These are phyloP conservation scores for Elegia similella DNA, from an alignment of 2,888 invertebrate genomes.

Conservation along the genomic window DNA sequence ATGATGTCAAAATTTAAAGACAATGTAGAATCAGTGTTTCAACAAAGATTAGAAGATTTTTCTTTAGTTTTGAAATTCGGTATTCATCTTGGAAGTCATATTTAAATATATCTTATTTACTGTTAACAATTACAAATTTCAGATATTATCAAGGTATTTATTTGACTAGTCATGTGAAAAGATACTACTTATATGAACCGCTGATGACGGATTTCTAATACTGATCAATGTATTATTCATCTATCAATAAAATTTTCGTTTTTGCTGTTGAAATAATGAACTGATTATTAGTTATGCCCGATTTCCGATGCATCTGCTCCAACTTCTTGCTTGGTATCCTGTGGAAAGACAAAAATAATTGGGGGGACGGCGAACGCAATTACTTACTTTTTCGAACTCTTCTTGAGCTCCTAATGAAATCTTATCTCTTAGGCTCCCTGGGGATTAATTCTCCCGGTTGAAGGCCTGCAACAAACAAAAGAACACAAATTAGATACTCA, in stretches of 20 bases:
- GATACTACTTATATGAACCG: background rate
- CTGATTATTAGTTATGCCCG: background rate
- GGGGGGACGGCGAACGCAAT: slow-evolving; percentile 39
- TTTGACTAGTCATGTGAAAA: background rate
- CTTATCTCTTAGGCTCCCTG: slow-evolving; percentile 72
- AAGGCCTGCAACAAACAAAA: slow-evolving; percentile 70
- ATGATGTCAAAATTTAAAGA: background rate
- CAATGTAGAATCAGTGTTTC: slow-evolving; percentile 1
- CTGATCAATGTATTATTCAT: background rate
- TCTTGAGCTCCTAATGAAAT: slow-evolving; percentile 77
- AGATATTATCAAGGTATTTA: too few species aligned
- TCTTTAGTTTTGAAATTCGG: background rate
- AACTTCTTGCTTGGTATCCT: slow-evolving; percentile 36
- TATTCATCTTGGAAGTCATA: too few species aligned
- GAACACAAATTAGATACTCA: background rate
- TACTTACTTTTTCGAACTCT: slow-evolving; percentile 79
- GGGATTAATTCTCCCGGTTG: slow-evolving; percentile 60
- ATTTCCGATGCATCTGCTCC: background rate
- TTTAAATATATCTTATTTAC: too few species aligned
- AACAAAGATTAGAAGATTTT: background rate
- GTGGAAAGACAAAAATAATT: slow-evolving; percentile 55
- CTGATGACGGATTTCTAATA: background rate
- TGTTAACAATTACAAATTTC: too few species aligned
- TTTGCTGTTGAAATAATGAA: background rate
- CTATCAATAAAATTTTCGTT: background rate